These are phyloP conservation scores for Euwallacea fornicatus DNA, from an alignment of 1,140 invertebrate genomes.

Conservation along the genomic window DNA sequence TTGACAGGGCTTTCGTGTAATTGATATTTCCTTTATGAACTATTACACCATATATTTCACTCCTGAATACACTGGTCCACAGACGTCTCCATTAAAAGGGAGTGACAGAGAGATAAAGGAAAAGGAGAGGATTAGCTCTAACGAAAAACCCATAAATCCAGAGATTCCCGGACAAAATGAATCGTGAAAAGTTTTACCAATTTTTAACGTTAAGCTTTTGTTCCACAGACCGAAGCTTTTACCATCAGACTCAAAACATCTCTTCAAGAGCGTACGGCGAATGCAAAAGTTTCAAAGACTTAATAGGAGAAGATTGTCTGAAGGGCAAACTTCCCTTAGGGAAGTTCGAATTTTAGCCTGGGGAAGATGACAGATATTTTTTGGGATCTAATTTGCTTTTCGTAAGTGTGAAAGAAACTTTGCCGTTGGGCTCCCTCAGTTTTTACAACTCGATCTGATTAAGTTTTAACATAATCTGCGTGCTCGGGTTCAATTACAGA, in stretches of 20 bases:
- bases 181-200: conserved; percentile 16
- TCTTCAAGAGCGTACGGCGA: conserved; percentile 11
- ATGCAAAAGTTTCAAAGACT: conserved; percentile 18
- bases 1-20: conserved; percentile 5
- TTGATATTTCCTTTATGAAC: conserved; percentile 8
- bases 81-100: neutral
- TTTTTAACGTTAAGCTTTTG: conserved; percentile 15
- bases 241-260: conserved; percentile 11
- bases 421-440: too few species aligned
- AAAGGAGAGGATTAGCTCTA: neutral
- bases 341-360: neutral
- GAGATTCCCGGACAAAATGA: conserved; percentile 13
- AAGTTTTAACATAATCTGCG: conserved; percentile 11
- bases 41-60: too few species aligned
- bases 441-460: neutral
- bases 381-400: too few species aligned
- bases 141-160: conserved; percentile 7
- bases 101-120: neutral
- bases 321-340: neutral
- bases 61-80: too few species aligned
- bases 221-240: conserved; percentile 7
- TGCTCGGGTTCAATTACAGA: conserved; percentile 12
- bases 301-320: conserved; percentile 18
- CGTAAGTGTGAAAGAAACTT: too few species aligned
- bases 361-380: too few species aligned